Percentiles rank a stretch among this genome's conserved stretches.
phyloP scores from a whole-genome alignment of 2,888 invertebrate species.

The Portevinia maculata region DNA sequence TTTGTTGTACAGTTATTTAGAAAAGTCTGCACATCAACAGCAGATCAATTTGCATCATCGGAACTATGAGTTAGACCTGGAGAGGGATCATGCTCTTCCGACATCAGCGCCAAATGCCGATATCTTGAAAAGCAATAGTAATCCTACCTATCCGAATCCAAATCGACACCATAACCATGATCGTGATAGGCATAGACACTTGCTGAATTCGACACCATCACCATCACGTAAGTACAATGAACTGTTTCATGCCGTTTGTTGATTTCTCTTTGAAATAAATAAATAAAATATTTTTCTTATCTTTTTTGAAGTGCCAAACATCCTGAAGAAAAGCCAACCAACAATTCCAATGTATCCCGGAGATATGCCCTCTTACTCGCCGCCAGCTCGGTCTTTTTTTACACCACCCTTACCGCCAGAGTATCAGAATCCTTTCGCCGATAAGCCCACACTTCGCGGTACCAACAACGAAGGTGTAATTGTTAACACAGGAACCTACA shows the following conservation, averaged over 20 bases:
- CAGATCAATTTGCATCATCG: slow-evolving; percentile 81
- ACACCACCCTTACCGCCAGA: slow-evolving; percentile 93
- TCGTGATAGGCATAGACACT: slow-evolving; percentile 80
- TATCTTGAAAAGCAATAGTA: slow-evolving; percentile 90
- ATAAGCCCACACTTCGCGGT: slow-evolving; percentile 92
- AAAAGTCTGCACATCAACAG: slow-evolving; percentile 80
- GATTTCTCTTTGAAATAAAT: not conserved
- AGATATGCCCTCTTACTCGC: slow-evolving; percentile 92
- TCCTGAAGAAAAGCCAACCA: slow-evolving; percentile 85
- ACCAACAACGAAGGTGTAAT: slow-evolving; percentile 85
- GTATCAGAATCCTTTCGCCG: slow-evolving; percentile 93
- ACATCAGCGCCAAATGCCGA: slow-evolving; percentile 91
- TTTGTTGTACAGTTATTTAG: slow-evolving; percentile 77
- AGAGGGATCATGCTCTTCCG: slow-evolving; percentile 89
- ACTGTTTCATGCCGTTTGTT: no score
- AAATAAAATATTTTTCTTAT: not conserved
- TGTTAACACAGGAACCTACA: slow-evolving; percentile 82
- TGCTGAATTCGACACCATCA: slow-evolving; percentile 81
- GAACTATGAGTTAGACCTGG: slow-evolving; percentile 87
- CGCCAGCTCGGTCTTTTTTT: slow-evolving; percentile 90
- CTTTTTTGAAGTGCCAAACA: slow-evolving; percentile 83
- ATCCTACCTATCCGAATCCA: slow-evolving; percentile 90
- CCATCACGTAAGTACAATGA: slow-evolving; percentile 81
- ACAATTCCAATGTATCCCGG: slow-evolving; percentile 86
- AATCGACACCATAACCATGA: slow-evolving; percentile 84